Percentiles rank a stretch among this genome's conserved stretches.
phyloP scores from a whole-genome alignment of 2,888 invertebrate species.

The Cinara cedri region DNA sequence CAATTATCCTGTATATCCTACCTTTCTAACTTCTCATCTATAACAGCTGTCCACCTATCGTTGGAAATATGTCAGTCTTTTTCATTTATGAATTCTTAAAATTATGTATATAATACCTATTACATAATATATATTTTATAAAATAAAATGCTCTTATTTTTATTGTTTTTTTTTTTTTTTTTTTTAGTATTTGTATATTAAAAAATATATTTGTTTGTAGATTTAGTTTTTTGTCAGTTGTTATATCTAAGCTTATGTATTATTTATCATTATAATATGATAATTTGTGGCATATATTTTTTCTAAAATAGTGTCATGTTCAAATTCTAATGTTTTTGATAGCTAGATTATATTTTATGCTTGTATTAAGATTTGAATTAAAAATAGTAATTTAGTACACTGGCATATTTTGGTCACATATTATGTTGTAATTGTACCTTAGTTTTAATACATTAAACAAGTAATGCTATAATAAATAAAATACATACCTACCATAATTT shows the following conservation, averaged over 20 bases:
- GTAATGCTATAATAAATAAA: not conserved
- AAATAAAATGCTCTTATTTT: conserved; percentile 8
- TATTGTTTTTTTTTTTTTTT: conserved; percentile 15
- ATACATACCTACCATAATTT: not conserved
- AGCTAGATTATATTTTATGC: conserved; percentile 4
- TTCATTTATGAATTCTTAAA: not conserved
- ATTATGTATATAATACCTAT: not conserved
- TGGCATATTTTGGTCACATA: not conserved
- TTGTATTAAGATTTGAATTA: conserved; percentile 19
- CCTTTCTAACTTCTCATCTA: too few species aligned
- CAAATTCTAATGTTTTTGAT: conserved; percentile 15
- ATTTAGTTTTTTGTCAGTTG: conserved; percentile 30
- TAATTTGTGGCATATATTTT: not conserved
- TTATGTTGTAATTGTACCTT: not conserved
- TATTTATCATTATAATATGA: conserved; percentile 19
- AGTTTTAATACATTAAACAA: not conserved
- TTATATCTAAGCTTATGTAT: conserved; percentile 38
- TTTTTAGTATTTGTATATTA: conserved; percentile 1
- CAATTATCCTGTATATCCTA: too few species aligned
- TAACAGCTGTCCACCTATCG: too few species aligned
- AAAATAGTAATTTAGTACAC: conserved; percentile 9
- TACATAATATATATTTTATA: too few species aligned
- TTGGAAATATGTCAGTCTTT: too few species aligned
- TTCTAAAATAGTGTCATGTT: conserved; percentile 25
- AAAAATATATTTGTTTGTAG: conserved; percentile 14